These are phyloP conservation scores for Ornithorhynchus anatinus DNA, from an alignment of 2,113 vertebrate species.

Conservation along the genomic window DNA sequence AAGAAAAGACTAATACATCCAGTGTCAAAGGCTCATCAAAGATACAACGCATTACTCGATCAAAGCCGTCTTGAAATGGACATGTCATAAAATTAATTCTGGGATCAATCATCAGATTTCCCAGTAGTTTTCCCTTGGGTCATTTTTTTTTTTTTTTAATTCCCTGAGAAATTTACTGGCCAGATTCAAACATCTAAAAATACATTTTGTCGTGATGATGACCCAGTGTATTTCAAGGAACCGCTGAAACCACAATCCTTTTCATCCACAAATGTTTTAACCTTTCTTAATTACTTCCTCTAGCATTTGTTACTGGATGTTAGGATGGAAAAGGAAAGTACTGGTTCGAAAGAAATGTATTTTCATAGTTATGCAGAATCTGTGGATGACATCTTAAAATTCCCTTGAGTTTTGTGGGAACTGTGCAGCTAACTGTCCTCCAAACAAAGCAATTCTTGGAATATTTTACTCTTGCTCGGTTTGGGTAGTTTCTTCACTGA, in stretches of 20 bases:
- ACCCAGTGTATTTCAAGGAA: conserved; percentile 4
- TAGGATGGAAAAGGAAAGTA: conserved; percentile 3
- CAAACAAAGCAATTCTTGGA: conserved; percentile 46
- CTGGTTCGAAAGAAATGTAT: background rate
- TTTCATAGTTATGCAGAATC: background rate
- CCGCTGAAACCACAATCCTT: background rate
- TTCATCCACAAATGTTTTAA: background rate
- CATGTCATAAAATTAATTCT: background rate
- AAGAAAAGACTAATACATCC: too few species aligned
- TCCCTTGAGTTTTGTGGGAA: conserved; percentile 36
- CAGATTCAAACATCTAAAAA: background rate
- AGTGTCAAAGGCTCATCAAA: background rate
- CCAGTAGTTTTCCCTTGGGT: background rate
- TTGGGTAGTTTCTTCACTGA: conserved; percentile 37
- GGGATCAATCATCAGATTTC: background rate
- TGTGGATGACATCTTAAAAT: conserved; percentile 24
- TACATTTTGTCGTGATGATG: background rate
- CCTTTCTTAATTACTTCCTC: background rate
- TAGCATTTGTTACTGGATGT: background rate
- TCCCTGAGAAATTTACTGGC: background rate
- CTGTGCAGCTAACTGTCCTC: conserved; percentile 23
- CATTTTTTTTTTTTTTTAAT: too few species aligned
- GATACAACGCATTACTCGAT: background rate
- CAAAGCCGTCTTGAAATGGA: background rate
- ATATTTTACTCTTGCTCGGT: conserved; percentile 41